A percentile compares a stretch with the other conserved stretches of the same genome.
These are phyloP conservation scores for Elanoides forficatus DNA, from an alignment of 2,113 vertebrate species.

Conservation along the genomic window DNA sequence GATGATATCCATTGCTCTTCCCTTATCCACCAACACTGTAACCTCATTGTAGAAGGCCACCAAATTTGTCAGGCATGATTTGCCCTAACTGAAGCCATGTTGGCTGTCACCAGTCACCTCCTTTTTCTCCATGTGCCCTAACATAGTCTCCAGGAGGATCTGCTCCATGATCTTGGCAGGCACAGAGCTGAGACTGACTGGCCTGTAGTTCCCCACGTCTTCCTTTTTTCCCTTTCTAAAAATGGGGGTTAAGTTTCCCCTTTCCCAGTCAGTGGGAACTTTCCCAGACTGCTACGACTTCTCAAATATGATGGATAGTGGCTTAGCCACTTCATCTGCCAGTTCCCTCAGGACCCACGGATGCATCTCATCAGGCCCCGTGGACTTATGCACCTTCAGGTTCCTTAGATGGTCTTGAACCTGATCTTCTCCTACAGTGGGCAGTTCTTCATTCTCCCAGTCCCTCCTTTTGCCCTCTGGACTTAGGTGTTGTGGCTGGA, in stretches of 20 bases:
- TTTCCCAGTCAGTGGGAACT: background rate
- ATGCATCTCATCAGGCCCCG: background rate
- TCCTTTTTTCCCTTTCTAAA: background rate
- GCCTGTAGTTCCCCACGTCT: background rate
- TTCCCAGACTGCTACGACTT: fast-evolving
- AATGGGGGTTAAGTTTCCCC: background rate
- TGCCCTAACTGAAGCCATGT: too few relatives aligned
- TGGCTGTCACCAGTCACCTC: too few relatives aligned
- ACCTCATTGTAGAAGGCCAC: too few relatives aligned
- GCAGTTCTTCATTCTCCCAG: background rate
- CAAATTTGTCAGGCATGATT: too few relatives aligned
- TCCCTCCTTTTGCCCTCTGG: background rate
- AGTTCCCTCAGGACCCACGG: background rate
- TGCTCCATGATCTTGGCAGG: too few relatives aligned
- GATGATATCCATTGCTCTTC: too few relatives aligned
- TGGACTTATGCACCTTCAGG: background rate
- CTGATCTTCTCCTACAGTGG: background rate
- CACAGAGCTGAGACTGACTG: too few relatives aligned
- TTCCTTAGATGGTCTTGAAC: background rate
- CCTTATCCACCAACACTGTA: too few relatives aligned
- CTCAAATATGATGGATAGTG: background rate
- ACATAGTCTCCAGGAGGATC: too few relatives aligned
- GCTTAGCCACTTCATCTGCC: background rate
- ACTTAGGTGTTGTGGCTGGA: background rate
- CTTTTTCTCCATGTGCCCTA: too few relatives aligned